Base-by-base conservation (phyloP, 2,797 vertebrate genomes). In the Poeciliopsis paucimaculata region DNA sequence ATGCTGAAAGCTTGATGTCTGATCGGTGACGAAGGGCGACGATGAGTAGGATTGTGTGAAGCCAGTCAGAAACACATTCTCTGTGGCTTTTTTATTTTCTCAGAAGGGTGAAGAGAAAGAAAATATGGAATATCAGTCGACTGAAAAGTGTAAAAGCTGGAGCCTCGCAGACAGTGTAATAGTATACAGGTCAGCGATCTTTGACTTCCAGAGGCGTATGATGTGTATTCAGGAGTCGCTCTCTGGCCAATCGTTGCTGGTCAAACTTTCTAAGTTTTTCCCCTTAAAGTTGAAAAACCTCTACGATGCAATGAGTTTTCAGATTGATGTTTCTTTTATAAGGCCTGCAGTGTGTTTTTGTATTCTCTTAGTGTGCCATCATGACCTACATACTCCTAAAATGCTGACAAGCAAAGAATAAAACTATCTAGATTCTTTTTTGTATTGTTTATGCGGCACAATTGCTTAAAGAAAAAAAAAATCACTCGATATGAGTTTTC, bases 271-370 rank as follows among this genome's bases (percentile, higher is more conserved):
- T 36, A 81, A 92, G 85, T 86, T 87, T 77, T 26, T 72, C 73
- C 87, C 71, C 73, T 82, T 78, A 76, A 88, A 87, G 76, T 66
- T 45, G 68, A 89, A 78, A 85, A 86, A 84, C 75, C 79, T 77
- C 73, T 51, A 84, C 62, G 26, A 79, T 88, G 89, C 83, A 84
- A 85, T 87, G 85, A 83, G 88, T 91, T 91, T 91, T 92, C 76
- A 88, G 88, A 94, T 91, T 90, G 90, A 94, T 95, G 90, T 94
- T 95, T 95, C 92, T 94, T 94, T 95, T 92, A 94, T 95, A 93
- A 95, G 87, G 79, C 87, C 83, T 79, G 79, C 83, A 86, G 89
- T 94, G 89, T 94, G 90, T 94, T 89, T 94, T 89, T 92, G 92
- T 94, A 94, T 95, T 95, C 94, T 86, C 92, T 93, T 90, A 76